phyloP scores from a whole-genome alignment of 2,888 invertebrate species.

The Stenodera caucasica region DNA sequence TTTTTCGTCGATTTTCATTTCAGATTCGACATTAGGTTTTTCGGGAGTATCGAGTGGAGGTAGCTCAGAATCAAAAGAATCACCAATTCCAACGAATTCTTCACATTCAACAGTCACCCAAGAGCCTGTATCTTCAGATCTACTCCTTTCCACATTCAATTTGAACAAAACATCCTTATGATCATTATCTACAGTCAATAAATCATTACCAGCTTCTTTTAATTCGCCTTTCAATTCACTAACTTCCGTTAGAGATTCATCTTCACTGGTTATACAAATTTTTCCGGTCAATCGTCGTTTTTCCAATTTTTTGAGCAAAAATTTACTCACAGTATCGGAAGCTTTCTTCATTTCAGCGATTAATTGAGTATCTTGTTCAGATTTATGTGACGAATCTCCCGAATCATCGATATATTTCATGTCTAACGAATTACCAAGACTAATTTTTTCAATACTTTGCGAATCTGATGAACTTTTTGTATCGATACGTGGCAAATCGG shows the following conservation, averaged over 20 bases:
- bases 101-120: conserved; percentile 71
- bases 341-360: conserved; percentile 52
- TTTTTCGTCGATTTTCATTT: conserved; percentile 30
- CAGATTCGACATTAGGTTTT: conserved; percentile 34
- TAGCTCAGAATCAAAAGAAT: conserved; percentile 61
- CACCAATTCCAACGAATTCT: conserved; percentile 67
- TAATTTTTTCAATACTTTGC: conserved; percentile 50
- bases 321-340: conserved; percentile 49
- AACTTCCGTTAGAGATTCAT: conserved; percentile 70
- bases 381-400: conserved; percentile 53
- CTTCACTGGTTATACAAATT: conserved; percentile 64
- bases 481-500: conserved; percentile 51
- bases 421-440: conserved; percentile 54
- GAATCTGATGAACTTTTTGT: conserved; percentile 54
- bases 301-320: conserved; percentile 49
- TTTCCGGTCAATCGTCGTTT: conserved; percentile 46
- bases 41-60: conserved; percentile 48
- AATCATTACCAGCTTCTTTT: conserved; percentile 52
- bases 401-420: conserved; percentile 56
- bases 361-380: conserved; percentile 51
- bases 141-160: conserved; percentile 58
- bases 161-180: conserved; percentile 59
- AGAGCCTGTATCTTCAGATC: conserved; percentile 70
- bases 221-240: conserved; percentile 61
- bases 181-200: conserved; percentile 57